A percentile compares a stretch with the other conserved stretches of the same genome.
Conservation (phyloP, 2,113 vertebrate species). For the Pionites leucogaster region DNA sequence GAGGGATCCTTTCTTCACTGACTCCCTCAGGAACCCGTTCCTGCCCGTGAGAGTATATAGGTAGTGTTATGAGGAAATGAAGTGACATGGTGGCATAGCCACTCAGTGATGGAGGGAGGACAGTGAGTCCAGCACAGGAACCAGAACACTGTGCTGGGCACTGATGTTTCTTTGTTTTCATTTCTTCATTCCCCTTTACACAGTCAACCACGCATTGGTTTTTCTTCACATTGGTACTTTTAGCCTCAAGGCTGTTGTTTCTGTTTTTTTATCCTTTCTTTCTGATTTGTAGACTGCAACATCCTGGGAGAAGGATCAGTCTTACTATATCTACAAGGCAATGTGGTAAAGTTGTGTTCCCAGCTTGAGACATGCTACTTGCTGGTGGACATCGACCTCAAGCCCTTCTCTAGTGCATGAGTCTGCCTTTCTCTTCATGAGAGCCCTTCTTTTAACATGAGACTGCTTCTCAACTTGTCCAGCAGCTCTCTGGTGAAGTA, state of each 20-base stretch:
- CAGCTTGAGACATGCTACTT: fast-evolving
- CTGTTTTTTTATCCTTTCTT: not conserved
- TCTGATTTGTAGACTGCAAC: not conserved
- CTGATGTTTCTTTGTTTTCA: not conserved
- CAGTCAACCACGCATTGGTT: too few species aligned
- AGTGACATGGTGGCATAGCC: not conserved
- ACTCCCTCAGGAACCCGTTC: not conserved
- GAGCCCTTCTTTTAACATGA: not conserved
- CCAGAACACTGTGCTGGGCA: not conserved
- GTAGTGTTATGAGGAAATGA: not conserved
- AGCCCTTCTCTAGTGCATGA: not conserved
- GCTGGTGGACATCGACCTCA: not conserved
- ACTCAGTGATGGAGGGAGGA: not conserved
- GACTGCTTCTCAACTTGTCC: not conserved
- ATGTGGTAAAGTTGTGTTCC: fast-evolving
- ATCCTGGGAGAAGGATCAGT: not conserved
- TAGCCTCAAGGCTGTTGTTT: not conserved
- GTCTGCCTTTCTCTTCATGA: not conserved
- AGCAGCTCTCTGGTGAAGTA: not conserved
- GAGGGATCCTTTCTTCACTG: not conserved
- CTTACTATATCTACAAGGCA: fast-evolving
- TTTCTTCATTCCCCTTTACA: not conserved
- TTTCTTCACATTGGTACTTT: not conserved
- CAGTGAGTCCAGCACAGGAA: not conserved
- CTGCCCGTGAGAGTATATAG: not conserved